Base-by-base conservation (phyloP, 2,888 invertebrate species). In the Notocelia uddmanniana region DNA sequence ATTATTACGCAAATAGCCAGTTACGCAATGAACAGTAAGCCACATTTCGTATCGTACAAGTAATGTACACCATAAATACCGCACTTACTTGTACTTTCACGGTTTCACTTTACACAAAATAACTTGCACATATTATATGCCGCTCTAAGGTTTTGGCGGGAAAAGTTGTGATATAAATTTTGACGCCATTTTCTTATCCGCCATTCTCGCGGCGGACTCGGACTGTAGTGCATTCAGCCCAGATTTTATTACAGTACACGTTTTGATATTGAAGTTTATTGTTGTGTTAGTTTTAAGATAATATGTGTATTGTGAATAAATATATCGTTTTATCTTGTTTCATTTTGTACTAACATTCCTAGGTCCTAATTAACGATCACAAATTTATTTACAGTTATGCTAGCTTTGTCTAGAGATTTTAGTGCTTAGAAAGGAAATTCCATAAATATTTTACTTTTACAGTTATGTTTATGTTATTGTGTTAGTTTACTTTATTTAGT, bases 91-190 rank as follows among this genome's bases (percentile, higher is more conserved):
- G 59, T 68, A 72, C 72, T 72, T 72, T 72, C 72, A 41, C 72
- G 68, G 23, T 68, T 72, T 72, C 72, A 55, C 72, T 72, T 68
- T 62, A 37, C 60, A 72, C 72, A 68, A 68, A 72, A 72, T 67
- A 72, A 62, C 72, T 60, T 62, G 72, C 72, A 60, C 55, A 67
- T 59, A 71, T 71, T 71, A 67, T 71, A 67, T 67, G 72, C 72
- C 60, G 62, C 37, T 72, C 67, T 68, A 72, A 67, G 66, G 71
- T 71, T 71, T 69, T 71, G 71, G 71, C 71, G 71, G 71, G 72
- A 72, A 72, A 72, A 48, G 67, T 68, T 57, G 34, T 45, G 45
- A 62, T 72, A 72, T 72, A 72, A 68, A 72, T 72, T 71, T 72
- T 72, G 68, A 68, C 69, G 74, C 68, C 41, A 64, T 74, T 74